These are phyloP conservation scores for Cygnus buccinator DNA, from an alignment of 2,113 vertebrate genomes.

Conservation along the genomic window DNA sequence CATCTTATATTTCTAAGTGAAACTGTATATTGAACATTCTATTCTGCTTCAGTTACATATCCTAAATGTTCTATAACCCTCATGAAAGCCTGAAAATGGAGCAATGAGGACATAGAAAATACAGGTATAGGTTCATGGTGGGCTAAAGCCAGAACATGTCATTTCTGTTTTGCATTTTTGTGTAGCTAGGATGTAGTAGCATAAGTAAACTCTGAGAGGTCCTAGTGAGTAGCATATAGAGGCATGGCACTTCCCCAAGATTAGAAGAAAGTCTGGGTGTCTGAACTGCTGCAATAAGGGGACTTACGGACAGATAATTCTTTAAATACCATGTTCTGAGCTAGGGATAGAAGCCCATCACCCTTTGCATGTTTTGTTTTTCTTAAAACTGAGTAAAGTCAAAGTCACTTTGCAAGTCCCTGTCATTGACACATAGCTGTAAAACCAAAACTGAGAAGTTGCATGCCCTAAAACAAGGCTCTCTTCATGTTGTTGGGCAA, in stretches of 20 bases:
- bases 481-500: background rate
- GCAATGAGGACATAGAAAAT: background rate
- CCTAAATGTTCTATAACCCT: background rate
- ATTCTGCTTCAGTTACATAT: background rate
- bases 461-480: background rate
- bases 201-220: background rate
- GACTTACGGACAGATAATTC: background rate
- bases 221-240: background rate
- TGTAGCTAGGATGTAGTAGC: background rate
- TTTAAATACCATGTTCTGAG: background rate
- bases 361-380: background rate
- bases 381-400: background rate
- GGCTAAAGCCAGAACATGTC: background rate
- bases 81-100: background rate
- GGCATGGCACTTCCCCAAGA: background rate
- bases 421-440: background rate
- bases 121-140: background rate
- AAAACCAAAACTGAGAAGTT: background rate
- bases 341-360: background rate
- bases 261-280: background rate
- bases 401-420: background rate
- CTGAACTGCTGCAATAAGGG: background rate
- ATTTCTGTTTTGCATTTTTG: background rate
- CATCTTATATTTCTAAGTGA: background rate
- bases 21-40: background rate